phyloP scores from a whole-genome alignment of 2,888 invertebrate genomes.

The Apamea sordens region DNA sequence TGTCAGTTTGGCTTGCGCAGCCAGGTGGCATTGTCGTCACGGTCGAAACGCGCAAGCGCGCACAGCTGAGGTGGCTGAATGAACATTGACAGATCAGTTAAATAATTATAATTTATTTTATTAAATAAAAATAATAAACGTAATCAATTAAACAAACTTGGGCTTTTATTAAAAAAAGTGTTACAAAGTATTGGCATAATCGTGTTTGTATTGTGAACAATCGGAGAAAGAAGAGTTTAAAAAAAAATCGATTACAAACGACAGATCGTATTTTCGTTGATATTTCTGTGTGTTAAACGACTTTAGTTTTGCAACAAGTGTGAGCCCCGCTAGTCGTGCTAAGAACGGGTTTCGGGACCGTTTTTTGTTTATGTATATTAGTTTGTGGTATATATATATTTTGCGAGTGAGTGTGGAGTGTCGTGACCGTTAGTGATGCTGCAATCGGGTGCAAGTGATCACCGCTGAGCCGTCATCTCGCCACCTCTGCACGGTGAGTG shows the following conservation, averaged over 20 bases:
- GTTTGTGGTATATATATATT: constrained; percentile 77
- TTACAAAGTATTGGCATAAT: constrained; percentile 72
- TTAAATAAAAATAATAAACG: constrained; percentile 71
- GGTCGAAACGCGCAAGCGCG: constrained; percentile 74
- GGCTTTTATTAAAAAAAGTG: constrained; percentile 77
- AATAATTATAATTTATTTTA: constrained; percentile 74
- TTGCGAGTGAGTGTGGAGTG: constrained; percentile 80
- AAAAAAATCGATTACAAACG: constrained; percentile 85
- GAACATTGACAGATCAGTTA: constrained; percentile 80
- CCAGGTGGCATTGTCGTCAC: constrained; percentile 77
- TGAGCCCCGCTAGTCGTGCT: constrained; percentile 76
- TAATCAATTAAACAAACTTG: constrained; percentile 75
- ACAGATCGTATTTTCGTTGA: constrained; percentile 79
- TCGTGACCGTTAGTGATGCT: constrained; percentile 81
- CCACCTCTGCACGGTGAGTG: constrained; percentile 78
- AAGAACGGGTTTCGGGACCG: constrained; percentile 85
- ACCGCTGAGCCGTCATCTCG: constrained; percentile 72
- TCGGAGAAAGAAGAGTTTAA: constrained; percentile 72
- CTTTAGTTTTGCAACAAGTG: constrained; percentile 86
- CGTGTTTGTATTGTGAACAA: constrained; percentile 66
- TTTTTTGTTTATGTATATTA: constrained; percentile 86
- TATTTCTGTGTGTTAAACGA: constrained; percentile 78
- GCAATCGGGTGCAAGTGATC: constrained; percentile 75
- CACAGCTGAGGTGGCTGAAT: constrained; percentile 77
- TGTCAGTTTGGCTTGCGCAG: constrained; percentile 83